Conservation (phyloP, 2,797 vertebrate genomes). For the Corythornis leucogaster region DNA sequence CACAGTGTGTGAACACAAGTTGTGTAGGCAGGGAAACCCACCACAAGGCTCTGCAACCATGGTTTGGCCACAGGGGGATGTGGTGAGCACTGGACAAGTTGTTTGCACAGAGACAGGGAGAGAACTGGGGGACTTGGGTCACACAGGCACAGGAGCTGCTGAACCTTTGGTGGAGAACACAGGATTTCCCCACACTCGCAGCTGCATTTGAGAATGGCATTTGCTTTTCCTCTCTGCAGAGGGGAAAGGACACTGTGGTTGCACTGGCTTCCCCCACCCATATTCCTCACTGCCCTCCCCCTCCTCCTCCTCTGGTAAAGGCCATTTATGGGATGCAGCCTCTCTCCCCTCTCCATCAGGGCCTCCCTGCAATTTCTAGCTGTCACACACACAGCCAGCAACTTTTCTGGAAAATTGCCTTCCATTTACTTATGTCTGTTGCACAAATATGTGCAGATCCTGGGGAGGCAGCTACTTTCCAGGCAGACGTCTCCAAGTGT, state of each 20-base stretch:
- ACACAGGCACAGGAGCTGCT: fast-evolving
- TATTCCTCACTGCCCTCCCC: not conserved
- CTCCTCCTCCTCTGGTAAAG: not conserved
- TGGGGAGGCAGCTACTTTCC: not conserved
- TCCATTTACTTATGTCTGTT: not conserved
- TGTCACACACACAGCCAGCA: not conserved
- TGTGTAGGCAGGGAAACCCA: not conserved
- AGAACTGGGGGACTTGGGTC: fast-evolving
- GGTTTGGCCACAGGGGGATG: fast-evolving
- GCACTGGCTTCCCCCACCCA: not conserved
- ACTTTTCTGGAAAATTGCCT: not conserved
- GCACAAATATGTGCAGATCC: fast-evolving
- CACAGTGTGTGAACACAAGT: not conserved
- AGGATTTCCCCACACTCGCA: not conserved
- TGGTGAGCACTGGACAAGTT: not conserved
- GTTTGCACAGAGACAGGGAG: not conserved
- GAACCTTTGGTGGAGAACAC: not conserved
- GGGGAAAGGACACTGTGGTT: not conserved
- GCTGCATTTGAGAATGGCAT: fast-evolving
- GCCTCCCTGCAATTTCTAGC: not conserved
- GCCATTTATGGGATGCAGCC: not conserved
- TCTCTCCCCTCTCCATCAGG: fast-evolving
- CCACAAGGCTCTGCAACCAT: fast-evolving
- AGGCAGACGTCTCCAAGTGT: not conserved
- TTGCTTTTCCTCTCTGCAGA: not conserved